Percentiles rank a stretch among this genome's conserved stretches.
phyloP scores from a whole-genome alignment of 2,113 vertebrate genomes.

The Bos javanicus region DNA sequence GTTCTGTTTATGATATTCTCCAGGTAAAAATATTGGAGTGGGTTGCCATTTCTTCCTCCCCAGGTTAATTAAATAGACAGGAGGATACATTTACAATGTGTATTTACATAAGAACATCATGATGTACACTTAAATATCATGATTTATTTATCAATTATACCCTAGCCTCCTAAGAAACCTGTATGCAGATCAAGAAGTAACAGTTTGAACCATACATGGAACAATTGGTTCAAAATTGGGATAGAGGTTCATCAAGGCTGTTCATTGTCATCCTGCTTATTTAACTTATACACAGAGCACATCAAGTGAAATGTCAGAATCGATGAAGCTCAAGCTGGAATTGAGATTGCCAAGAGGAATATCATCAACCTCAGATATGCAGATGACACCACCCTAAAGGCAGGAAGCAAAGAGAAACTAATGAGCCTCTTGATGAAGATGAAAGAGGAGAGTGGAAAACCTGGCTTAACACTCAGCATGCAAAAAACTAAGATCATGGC shows the following conservation, averaged over 20 bases:
- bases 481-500: not conserved
- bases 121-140: not conserved
- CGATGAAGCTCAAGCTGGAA: too few relatives aligned
- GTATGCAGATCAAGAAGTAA: not conserved
- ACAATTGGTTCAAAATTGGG: too few relatives aligned
- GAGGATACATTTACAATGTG: not conserved
- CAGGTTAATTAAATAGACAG: not conserved
- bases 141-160: not conserved
- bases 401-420: too few relatives aligned
- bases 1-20: not conserved
- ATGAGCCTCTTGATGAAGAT: not conserved
- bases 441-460: not conserved
- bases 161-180: not conserved
- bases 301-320: too few relatives aligned
- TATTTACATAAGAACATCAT: not conserved
- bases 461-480: not conserved
- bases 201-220: not conserved
- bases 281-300: too few relatives aligned
- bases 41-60: not conserved
- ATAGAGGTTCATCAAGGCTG: too few relatives aligned
- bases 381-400: too few relatives aligned
- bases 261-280: too few relatives aligned
- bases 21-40: not conserved
- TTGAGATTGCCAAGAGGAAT: too few relatives aligned
- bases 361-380: too few relatives aligned